Percentiles rank a stretch among this genome's conserved stretches.
Evolutionary conservation across 2,888 invertebrate species (phyloP).

Genomic region (Tupiocoris notatus): DNA sequence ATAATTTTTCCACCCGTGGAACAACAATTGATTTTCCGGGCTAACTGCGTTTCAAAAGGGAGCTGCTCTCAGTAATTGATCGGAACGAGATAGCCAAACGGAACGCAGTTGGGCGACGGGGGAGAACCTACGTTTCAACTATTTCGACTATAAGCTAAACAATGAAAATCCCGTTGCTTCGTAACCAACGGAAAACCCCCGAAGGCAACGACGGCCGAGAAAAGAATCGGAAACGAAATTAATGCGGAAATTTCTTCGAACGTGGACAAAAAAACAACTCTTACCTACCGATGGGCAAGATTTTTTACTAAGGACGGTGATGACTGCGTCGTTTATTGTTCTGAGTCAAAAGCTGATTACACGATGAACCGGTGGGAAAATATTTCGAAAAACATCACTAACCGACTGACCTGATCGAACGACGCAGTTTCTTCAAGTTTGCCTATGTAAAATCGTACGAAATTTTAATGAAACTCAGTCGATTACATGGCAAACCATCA

Average conservation of each 20-base stretch:
- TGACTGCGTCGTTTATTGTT: not conserved
- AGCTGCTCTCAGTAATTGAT: not conserved
- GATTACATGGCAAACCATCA: slow-evolving; percentile 20
- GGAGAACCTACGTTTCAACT: not conserved
- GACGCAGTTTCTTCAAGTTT: not conserved
- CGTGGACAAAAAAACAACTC: too few species aligned
- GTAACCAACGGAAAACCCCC: too few species aligned
- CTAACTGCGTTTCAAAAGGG: not conserved
- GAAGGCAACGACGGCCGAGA: too few species aligned
- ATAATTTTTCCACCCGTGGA: too few species aligned
- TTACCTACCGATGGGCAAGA: too few species aligned
- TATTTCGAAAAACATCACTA: not conserved
- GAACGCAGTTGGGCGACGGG: not conserved
- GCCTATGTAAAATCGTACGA: not conserved
- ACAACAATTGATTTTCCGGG: too few species aligned
- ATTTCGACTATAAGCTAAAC: not conserved
- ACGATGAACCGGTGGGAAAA: not conserved
- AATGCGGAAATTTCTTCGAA: too few species aligned
- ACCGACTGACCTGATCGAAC: not conserved
- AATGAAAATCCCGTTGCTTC: too few species aligned
- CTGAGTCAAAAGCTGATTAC: not conserved
- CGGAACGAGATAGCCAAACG: not conserved
- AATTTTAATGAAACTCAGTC: not conserved
- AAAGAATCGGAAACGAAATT: too few species aligned
- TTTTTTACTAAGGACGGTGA: too few species aligned